A percentile compares a stretch with the other conserved stretches of the same genome.
phyloP scores from a whole-genome alignment of 1,140 invertebrate species.

The Gryon sp. region DNA sequence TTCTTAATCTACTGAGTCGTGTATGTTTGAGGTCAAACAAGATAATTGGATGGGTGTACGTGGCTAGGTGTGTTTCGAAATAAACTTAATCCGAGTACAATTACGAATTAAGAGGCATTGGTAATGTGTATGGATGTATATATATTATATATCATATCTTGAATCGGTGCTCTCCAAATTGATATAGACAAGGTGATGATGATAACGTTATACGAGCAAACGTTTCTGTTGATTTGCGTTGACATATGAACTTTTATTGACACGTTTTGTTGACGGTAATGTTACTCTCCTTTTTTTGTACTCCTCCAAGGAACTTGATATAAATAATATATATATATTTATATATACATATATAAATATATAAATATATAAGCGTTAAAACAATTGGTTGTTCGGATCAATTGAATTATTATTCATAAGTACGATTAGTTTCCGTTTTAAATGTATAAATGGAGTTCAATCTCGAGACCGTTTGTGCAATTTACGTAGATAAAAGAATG shows the following conservation, averaged over 20 bases:
- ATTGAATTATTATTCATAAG: slow-evolving; percentile 22
- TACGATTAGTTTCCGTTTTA: slow-evolving; percentile 34
- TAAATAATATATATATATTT: slow-evolving; percentile 26
- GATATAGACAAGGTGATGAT: slow-evolving; percentile 42
- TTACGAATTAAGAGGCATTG: slow-evolving; percentile 62
- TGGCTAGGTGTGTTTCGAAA: slow-evolving; percentile 60
- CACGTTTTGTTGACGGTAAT: slow-evolving; percentile 52
- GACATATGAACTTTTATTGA: slow-evolving; percentile 51
- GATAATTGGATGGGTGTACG: slow-evolving; percentile 27
- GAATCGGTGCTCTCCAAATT: slow-evolving; percentile 59
- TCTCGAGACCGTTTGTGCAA: slow-evolving; percentile 72
- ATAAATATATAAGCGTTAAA: slow-evolving; percentile 43
- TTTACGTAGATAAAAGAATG: slow-evolving; percentile 68
- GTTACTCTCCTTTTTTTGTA: slow-evolving; percentile 47
- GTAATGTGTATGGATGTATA: slow-evolving; percentile 46
- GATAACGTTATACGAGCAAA: slow-evolving; percentile 52
- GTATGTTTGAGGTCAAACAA: slow-evolving; percentile 4
- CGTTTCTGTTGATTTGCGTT: slow-evolving; percentile 57
- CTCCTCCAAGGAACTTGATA: slow-evolving; percentile 13
- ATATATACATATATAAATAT: slow-evolving; percentile 17
- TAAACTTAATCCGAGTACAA: slow-evolving; percentile 67
- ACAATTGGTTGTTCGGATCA: slow-evolving; percentile 7
- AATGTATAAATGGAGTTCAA: slow-evolving; percentile 61
- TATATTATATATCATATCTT: slow-evolving; percentile 47
- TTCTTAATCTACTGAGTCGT: slow-evolving; percentile 31